Evolutionary conservation across 1,140 invertebrate species (phyloP).

Genomic region (Aporrectodea caliginosa): DNA sequence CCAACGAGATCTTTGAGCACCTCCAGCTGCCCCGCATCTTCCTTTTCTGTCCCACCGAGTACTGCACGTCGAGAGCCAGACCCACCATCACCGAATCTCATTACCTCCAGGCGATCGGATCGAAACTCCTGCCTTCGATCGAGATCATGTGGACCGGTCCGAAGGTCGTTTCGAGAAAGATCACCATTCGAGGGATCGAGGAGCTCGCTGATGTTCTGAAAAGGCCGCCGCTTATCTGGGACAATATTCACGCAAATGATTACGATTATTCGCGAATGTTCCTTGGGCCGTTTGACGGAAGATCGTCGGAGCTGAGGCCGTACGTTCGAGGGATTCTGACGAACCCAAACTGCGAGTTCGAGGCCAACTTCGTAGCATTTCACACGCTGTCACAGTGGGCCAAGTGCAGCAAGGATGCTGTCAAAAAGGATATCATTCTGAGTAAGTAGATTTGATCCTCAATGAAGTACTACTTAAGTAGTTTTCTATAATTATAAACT

Average conservation of each 20-base stretch:
- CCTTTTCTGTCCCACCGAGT: conserved; percentile 89
- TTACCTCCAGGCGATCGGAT: conserved; percentile 91
- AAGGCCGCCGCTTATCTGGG: conserved; percentile 94
- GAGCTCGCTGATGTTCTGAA: conserved; percentile 86
- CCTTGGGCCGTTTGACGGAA: conserved; percentile 87
- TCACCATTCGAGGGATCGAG: conserved; percentile 84
- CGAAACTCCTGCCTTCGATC: conserved; percentile 84
- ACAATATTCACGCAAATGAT: conserved; percentile 99
- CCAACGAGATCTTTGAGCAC: conserved; percentile 93
- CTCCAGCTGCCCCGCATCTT: conserved; percentile 78
- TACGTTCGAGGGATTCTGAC: conserved; percentile 88
- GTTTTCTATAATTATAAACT: neutral
- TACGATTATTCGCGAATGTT: conserved; percentile 98
- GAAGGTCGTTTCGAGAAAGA: conserved; percentile 86
- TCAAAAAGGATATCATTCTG: neutral
- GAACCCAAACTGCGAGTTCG: conserved; percentile 99
- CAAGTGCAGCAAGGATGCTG: conserved; percentile 36
- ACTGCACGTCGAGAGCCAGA: conserved; percentile 88
- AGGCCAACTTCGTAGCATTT: conserved; percentile 92
- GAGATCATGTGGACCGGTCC: conserved; percentile 96
- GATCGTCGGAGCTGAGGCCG: conserved; percentile 80
- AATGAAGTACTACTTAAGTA: neutral
- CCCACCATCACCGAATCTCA: conserved; percentile 72
- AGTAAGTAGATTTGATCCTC: neutral
- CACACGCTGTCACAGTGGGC: conserved; percentile 95